Evolutionary conservation across 1,140 invertebrate species (phyloP).

Genomic region (Camponotus pennsylvanicus): DNA sequence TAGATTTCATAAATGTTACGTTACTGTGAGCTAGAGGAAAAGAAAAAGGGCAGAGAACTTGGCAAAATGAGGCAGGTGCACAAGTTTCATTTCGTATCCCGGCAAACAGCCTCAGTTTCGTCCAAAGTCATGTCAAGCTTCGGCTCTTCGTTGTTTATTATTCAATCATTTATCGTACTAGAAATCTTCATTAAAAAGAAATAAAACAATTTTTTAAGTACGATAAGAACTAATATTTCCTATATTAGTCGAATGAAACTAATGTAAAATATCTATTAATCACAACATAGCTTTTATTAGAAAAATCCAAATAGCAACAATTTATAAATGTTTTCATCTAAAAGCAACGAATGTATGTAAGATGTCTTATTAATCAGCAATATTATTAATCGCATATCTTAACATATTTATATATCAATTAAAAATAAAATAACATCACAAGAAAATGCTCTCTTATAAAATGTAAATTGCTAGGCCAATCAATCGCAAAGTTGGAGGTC

Average conservation of each 20-base stretch:
- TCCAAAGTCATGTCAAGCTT: constrained; percentile 49
- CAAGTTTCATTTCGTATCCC: constrained; percentile 81
- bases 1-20: constrained; percentile 58
- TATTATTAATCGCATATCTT: background rate
- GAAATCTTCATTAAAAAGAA: background rate
- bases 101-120: constrained; percentile 69
- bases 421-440: constrained; percentile 3
- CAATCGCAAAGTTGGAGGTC: background rate
- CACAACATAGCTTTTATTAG: background rate
- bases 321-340: background rate
- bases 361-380: background rate
- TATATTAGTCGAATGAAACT: background rate
- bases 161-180: constrained; percentile 32
- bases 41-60: constrained; percentile 65
- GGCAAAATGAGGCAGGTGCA: constrained; percentile 80
- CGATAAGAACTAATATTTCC: background rate
- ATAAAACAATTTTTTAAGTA: background rate
- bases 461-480: background rate
- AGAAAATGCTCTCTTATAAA: background rate
- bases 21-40: constrained; percentile 52
- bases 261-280: background rate
- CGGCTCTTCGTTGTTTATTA: constrained; percentile 60
- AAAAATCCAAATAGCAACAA: background rate
- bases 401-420: background rate
- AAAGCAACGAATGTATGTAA: background rate